Evolutionary conservation across 2,113 vertebrate species (phyloP).

Genomic region (Otis tarda): DNA sequence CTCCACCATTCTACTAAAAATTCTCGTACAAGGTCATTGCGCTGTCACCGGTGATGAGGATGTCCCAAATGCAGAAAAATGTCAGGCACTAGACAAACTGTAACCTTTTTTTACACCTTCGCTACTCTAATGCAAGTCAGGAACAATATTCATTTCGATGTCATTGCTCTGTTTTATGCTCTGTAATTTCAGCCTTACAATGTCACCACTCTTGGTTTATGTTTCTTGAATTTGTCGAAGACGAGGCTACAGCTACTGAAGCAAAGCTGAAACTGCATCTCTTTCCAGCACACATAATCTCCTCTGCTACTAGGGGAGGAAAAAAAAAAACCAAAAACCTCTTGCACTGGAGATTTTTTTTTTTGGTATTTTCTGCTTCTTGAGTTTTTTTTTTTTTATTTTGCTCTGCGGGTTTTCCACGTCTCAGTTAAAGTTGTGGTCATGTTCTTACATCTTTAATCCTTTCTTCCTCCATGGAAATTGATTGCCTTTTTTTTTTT

Average conservation of each 20-base stretch:
- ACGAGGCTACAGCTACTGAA: background rate
- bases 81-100: background rate
- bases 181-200: conserved; percentile 51
- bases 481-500: background rate
- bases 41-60: background rate
- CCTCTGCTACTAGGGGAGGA: background rate
- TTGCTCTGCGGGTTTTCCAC: background rate
- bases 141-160: conserved; percentile 29
- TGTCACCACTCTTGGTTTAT: conserved; percentile 51
- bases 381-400: background rate
- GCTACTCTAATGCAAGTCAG: background rate
- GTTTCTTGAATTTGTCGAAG: conserved; percentile 51
- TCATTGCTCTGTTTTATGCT: conserved; percentile 35
- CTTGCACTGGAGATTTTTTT: background rate
- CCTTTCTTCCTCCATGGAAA: background rate
- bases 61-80: background rate
- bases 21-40: background rate
- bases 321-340: background rate
- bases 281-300: background rate
- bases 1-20: background rate
- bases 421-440: background rate
- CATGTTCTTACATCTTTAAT: background rate
- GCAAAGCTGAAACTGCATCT: conserved; percentile 10
- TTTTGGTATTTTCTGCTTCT: background rate
- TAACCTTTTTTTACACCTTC: background rate